Evolutionary conservation across 1,140 invertebrate genomes (phyloP).

Genomic region (Elysia chlorotica): DNA sequence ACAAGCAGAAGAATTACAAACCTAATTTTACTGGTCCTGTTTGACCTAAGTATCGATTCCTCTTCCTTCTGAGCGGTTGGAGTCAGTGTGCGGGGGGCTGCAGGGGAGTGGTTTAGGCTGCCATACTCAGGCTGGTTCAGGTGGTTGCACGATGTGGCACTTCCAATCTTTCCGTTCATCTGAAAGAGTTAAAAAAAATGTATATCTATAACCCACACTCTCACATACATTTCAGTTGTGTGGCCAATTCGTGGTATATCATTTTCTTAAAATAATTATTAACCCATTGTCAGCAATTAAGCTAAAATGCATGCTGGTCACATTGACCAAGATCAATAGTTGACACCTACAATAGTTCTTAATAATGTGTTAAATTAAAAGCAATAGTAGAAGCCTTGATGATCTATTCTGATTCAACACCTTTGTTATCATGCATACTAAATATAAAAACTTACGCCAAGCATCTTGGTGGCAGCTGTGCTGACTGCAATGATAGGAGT

Average conservation of each 20-base stretch:
- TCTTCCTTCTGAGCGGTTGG: slow-evolving; percentile 8
- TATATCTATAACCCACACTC: not conserved
- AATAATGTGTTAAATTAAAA: no score
- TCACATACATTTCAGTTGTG: not conserved
- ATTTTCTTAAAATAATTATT: no score
- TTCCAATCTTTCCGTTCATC: slow-evolving; percentile 29
- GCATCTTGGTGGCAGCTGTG: slow-evolving; percentile 14
- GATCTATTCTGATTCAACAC: no score
- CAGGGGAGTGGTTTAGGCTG: slow-evolving; percentile 23
- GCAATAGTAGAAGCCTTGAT: no score
- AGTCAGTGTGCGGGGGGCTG: slow-evolving; percentile 9
- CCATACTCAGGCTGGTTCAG: slow-evolving; percentile 18
- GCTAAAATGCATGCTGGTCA: no score
- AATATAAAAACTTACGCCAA: slow-evolving; percentile 9
- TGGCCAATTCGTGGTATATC: not conserved
- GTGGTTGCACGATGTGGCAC: slow-evolving; percentile 25
- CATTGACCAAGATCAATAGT: no score
- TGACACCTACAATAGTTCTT: no score
- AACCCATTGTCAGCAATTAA: no score
- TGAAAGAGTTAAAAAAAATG: not conserved
- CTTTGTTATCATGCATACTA: not conserved
- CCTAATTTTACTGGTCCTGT: slow-evolving; percentile 40
- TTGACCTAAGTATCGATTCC: slow-evolving; percentile 23
- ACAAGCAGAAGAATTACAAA: no score
- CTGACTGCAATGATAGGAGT: slow-evolving; percentile 9